A percentile compares a stretch with the other conserved stretches of the same genome.
Conservation (phyloP, 2,113 vertebrate species). For the Hydrochoerus hydrochaeris region DNA sequence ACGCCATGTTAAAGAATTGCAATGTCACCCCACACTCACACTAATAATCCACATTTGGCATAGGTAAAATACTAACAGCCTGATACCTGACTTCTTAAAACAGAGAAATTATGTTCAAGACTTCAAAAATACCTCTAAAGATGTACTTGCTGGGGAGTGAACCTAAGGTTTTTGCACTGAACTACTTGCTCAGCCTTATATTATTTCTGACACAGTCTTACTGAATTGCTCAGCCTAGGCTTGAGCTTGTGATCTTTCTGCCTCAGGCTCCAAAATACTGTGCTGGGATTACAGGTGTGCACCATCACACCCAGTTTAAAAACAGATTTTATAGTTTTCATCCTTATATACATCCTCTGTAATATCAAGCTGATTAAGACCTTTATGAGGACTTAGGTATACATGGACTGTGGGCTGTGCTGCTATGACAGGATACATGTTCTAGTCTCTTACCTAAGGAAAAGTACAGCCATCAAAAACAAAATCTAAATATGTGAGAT, state of each 20-base stretch:
- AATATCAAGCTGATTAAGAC: not conserved
- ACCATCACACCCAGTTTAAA: not conserved
- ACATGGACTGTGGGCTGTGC: too few relatives aligned
- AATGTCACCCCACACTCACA: fast-evolving
- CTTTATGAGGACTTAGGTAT: not conserved
- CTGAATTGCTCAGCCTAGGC: not conserved
- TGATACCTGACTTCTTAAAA: not conserved
- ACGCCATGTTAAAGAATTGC: fast-evolving
- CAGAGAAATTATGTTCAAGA: not conserved
- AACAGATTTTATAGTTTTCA: not conserved
- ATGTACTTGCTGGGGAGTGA: not conserved
- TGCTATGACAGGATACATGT: too few relatives aligned
- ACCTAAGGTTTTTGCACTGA: not conserved
- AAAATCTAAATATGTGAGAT: not conserved
- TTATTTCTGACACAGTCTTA: not conserved
- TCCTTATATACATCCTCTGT: not conserved
- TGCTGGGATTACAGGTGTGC: not conserved
- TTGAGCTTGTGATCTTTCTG: not conserved
- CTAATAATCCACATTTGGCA: not conserved
- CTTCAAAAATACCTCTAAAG: not conserved
- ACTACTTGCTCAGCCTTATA: not conserved
- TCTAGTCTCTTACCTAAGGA: not conserved
- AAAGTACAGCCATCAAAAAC: not conserved
- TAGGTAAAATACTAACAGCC: not conserved
- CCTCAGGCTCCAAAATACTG: not conserved